Base-by-base conservation (phyloP, 2,888 invertebrate species). In the Steinernema carpocapsae region DNA sequence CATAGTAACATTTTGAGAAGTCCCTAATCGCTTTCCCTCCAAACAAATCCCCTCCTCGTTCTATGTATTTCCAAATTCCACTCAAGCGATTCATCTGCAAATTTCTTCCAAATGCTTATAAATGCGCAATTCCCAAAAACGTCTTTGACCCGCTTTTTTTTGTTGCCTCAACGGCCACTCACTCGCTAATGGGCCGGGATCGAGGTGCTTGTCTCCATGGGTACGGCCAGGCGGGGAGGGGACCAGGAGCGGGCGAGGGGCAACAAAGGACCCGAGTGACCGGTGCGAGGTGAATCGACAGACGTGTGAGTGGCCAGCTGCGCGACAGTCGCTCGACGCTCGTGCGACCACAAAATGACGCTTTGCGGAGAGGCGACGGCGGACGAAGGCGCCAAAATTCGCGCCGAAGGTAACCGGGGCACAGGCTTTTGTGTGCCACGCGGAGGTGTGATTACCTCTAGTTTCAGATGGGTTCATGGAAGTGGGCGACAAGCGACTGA, bases 401-500 rank as follows among this genome's bases (percentile, higher is more conserved):
- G 48, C 14, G 48, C 48, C 64, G 64, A 64, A 64, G 64, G 64
- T 56, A 56, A 56, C 56, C 24, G 26, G 26, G 26, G 56, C 56
- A 19, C 24, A 22, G 56, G 56, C 48, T 48, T n/a, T 48, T 48
- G 56, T 56, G 6, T 22, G 56, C 19, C 17, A 26, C 24, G 56
- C 22, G 56, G 52, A 64, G 17, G 17, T 42, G 22, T 42, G 26
- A 14, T 72, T 12, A 42, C 74, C 17, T 43, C 71, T 45, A 51
- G 71, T 77, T 85, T 72, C 80, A 87, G 87, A 87, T 79, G 86
- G 86, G 42, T 82, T 75, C 74, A 82, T 87, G 78, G 78, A 80
- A 10, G 84, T 87, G 14, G 84, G 84, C 22, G 75, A 72, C 64
- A 83, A 86, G 71, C 76, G 83, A n/a, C 79, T 87, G 45, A 82